Evolutionary conservation across 2,113 vertebrate genomes (phyloP).

Genomic region (Hymenochirus boettgeri): DNA sequence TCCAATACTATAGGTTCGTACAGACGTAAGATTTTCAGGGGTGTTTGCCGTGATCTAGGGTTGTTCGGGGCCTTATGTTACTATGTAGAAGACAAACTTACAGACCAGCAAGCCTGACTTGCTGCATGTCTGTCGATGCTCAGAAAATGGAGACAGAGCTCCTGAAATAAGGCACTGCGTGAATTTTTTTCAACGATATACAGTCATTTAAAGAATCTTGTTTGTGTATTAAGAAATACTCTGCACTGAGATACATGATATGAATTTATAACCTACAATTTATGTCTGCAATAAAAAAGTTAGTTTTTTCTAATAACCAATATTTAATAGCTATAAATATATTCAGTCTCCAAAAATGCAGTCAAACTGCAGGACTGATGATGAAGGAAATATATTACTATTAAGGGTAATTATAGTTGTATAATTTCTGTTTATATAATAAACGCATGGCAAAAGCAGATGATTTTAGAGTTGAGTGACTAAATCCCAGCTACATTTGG

Average conservation of each 20-base stretch:
- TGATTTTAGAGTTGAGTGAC: not conserved
- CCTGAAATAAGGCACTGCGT: too few species aligned
- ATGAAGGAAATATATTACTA: not conserved
- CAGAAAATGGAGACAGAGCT: too few species aligned
- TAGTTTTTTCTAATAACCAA: not conserved
- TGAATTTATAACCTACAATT: not conserved
- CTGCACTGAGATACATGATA: not conserved
- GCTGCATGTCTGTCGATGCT: too few species aligned
- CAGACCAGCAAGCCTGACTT: too few species aligned
- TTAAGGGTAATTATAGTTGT: not conserved
- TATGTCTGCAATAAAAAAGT: conserved; percentile 1
- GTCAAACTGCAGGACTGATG: conserved; percentile 2
- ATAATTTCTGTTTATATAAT: conserved; percentile 2
- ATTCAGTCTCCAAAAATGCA: not conserved
- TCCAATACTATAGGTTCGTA: too few species aligned
- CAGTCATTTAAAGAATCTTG: not conserved
- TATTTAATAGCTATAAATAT: conserved; percentile 24
- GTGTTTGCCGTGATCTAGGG: not conserved
- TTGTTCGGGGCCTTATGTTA: too few species aligned
- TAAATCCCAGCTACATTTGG: not conserved
- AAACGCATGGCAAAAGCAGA: not conserved
- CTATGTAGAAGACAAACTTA: too few species aligned
- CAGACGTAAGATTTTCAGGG: not conserved
- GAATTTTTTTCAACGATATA: not conserved
- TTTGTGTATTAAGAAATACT: not conserved